Evolutionary conservation across 2,113 vertebrate species (phyloP).

Genomic region (Pyrgilauda ruficollis): DNA sequence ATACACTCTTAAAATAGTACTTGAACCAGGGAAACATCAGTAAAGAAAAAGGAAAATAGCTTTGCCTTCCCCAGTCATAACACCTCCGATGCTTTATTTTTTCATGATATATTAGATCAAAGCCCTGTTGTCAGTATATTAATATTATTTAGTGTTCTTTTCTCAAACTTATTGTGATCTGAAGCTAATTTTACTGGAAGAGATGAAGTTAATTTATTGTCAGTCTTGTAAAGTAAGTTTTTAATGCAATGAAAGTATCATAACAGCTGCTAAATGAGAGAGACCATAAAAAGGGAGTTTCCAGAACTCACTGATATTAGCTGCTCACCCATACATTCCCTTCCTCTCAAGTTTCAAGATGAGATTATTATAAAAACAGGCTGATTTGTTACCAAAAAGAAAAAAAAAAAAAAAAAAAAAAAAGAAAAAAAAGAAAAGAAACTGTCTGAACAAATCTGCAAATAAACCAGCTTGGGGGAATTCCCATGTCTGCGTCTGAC

Average conservation of each 20-base stretch:
- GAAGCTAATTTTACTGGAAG: constrained; percentile 1
- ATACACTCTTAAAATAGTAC: background rate
- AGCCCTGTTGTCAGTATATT: background rate
- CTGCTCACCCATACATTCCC: constrained; percentile 73
- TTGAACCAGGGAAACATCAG: background rate
- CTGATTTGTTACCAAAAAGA: constrained; percentile 46
- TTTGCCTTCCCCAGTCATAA: background rate
- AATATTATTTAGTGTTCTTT: background rate
- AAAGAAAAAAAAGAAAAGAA: background rate
- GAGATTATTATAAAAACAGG: constrained; percentile 70
- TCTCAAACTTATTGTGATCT: background rate
- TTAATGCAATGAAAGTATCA: constrained; percentile 62
- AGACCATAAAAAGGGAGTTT: constrained; percentile 79
- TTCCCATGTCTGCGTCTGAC: constrained; percentile 58
- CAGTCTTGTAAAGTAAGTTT: constrained; percentile 17
- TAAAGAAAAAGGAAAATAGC: background rate
- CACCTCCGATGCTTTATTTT: background rate
- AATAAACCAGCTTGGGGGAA: constrained; percentile 61
- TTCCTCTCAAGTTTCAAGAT: constrained; percentile 82
- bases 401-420: background rate
- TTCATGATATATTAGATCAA: background rate
- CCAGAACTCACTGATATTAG: constrained; percentile 76
- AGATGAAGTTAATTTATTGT: constrained; percentile 12
- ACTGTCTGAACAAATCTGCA: constrained; percentile 61
- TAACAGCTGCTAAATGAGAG: constrained; percentile 65